phyloP scores from a whole-genome alignment of 2,888 invertebrate species.

The Rhogogaster chlorosoma region DNA sequence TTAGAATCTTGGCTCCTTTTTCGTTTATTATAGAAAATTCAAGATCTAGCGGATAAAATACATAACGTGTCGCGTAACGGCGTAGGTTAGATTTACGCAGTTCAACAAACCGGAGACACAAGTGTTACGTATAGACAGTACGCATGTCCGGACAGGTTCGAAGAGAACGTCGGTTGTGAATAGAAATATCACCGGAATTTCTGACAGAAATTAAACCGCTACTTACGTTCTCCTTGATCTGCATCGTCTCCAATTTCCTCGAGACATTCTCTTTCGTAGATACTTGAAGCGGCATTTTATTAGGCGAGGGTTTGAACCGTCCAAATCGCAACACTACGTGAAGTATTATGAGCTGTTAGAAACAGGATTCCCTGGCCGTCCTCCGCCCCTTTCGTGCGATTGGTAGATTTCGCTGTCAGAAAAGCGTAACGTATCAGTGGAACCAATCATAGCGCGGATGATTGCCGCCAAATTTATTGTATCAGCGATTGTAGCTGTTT shows the following conservation, averaged over 20 bases:
- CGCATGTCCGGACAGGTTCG: background rate
- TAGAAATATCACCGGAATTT: slow-evolving; percentile 20
- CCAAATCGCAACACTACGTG: background rate
- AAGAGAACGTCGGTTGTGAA: background rate
- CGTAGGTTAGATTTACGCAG: background rate
- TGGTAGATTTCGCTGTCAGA: background rate
- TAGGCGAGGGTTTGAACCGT: background rate
- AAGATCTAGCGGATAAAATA: background rate
- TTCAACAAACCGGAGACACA: background rate
- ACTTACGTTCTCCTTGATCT: slow-evolving; percentile 70
- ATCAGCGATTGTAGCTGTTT: background rate
- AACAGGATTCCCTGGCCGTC: background rate
- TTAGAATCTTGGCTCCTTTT: background rate
- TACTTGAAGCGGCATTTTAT: slow-evolving; percentile 67
- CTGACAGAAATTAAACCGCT: background rate
- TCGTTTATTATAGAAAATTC: background rate
- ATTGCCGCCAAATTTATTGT: slow-evolving; percentile 4
- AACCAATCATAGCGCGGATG: background rate
- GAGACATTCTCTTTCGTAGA: slow-evolving; percentile 74
- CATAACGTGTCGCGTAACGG: background rate
- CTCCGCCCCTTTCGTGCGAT: background rate
- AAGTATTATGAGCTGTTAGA: background rate
- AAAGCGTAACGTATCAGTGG: background rate
- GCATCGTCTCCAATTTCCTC: slow-evolving; percentile 67
- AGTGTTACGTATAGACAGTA: background rate